These are phyloP conservation scores for Formica selysi DNA, from an alignment of 1,140 invertebrate genomes.

Conservation along the genomic window DNA sequence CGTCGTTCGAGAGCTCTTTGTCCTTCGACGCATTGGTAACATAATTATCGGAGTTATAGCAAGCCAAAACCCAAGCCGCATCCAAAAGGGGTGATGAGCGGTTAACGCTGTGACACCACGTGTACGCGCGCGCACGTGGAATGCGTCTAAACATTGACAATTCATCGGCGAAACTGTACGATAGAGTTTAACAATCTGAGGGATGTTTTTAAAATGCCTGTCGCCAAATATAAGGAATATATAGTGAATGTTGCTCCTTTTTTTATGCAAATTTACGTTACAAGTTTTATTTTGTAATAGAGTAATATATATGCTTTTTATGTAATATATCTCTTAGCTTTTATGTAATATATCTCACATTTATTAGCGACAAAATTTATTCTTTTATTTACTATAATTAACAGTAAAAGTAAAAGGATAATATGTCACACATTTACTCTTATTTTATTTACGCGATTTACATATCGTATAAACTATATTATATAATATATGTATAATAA, in stretches of 20 bases:
- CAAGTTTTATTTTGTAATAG: background rate
- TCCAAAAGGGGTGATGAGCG: slow-evolving; percentile 80
- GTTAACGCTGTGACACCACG: slow-evolving; percentile 75
- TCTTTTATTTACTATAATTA: background rate
- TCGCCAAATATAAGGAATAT: background rate
- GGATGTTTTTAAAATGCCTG: background rate
- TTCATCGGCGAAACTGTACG: slow-evolving; percentile 1
- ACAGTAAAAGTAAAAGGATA: background rate
- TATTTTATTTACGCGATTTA: background rate
- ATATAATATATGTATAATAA: background rate
- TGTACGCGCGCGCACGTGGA: slow-evolving; percentile 53
- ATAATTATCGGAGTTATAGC: slow-evolving; percentile 87
- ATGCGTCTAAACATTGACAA: background rate
- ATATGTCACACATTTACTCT: background rate
- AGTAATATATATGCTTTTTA: background rate
- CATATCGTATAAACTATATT: background rate
- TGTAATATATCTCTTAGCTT: background rate
- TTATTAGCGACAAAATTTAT: background rate
- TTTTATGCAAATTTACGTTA: background rate
- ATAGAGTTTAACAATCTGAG: background rate
- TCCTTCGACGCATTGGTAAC: slow-evolving; percentile 86
- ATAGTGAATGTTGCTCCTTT: background rate
- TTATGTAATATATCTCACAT: background rate
- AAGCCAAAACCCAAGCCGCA: slow-evolving; percentile 83
- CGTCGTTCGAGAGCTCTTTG: slow-evolving; percentile 79